Conservation (phyloP, 2,113 vertebrate genomes). For the Dipodomys merriami region DNA sequence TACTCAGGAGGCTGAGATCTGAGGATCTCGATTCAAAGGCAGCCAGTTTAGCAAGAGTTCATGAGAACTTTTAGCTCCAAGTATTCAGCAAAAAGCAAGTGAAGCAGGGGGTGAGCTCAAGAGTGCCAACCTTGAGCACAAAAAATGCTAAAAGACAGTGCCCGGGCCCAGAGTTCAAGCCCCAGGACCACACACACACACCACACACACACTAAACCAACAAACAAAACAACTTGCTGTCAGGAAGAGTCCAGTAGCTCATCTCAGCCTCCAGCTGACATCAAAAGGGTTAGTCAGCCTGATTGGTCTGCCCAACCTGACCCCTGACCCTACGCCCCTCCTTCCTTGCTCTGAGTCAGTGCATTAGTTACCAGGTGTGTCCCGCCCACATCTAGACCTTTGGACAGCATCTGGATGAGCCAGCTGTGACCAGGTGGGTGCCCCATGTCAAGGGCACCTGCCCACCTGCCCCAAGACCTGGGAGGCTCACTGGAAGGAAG, state of each 20-base stretch:
- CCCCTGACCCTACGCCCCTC: neutral
- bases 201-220: no score
- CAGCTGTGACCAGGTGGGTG: neutral
- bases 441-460: neutral
- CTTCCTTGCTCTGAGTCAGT: neutral
- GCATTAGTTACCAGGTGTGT: neutral
- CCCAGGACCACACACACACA: neutral
- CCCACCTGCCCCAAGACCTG: neutral
- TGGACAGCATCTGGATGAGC: slow-evolving; percentile 5
- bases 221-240: no score
- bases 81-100: no score
- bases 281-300: neutral
- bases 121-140: no score
- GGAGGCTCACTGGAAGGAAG: neutral
- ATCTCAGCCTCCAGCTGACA: neutral
- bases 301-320: neutral
- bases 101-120: neutral
- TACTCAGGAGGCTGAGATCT: no score
- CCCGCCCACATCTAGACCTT: slow-evolving; percentile 8
- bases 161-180: neutral
- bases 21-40: neutral
- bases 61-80: neutral
- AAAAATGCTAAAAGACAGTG: no score
- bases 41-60: neutral
- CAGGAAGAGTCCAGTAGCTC: neutral